Percentiles rank a stretch among this genome's conserved stretches.
These are phyloP conservation scores for Nyctibius grandis DNA, from an alignment of 2,797 vertebrate species.

Conservation along the genomic window DNA sequence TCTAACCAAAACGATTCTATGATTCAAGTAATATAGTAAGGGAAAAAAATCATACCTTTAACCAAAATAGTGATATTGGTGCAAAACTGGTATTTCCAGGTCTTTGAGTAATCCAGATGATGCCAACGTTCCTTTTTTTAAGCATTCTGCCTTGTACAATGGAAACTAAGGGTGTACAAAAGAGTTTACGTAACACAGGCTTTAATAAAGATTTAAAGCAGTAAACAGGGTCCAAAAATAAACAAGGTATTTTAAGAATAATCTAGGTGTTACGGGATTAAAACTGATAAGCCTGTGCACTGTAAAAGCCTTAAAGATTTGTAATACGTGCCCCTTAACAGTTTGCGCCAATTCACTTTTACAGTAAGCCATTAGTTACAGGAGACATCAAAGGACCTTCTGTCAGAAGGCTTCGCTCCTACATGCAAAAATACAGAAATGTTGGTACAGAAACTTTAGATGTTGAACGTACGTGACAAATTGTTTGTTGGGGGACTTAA, in stretches of 20 bases:
- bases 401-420: background rate
- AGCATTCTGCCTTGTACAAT: background rate
- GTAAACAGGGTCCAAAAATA: background rate
- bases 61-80: background rate
- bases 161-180: background rate
- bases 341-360: background rate
- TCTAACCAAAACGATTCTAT: too few relatives aligned
- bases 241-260: conserved; percentile 6
- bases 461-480: background rate
- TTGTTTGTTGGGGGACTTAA: background rate
- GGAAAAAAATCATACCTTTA: background rate
- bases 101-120: background rate
- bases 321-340: background rate
- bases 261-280: conserved; percentile 23
- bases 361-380: background rate
- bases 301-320: background rate
- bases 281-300: background rate
- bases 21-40: background rate
- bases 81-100: background rate
- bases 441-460: background rate
- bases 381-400: background rate
- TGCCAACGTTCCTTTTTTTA: background rate
- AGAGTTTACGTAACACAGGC: background rate
- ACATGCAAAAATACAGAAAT: background rate
- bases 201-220: background rate